Conservation (phyloP, 2,113 vertebrate genomes). For the Rhinolophus ferrumequinum region DNA sequence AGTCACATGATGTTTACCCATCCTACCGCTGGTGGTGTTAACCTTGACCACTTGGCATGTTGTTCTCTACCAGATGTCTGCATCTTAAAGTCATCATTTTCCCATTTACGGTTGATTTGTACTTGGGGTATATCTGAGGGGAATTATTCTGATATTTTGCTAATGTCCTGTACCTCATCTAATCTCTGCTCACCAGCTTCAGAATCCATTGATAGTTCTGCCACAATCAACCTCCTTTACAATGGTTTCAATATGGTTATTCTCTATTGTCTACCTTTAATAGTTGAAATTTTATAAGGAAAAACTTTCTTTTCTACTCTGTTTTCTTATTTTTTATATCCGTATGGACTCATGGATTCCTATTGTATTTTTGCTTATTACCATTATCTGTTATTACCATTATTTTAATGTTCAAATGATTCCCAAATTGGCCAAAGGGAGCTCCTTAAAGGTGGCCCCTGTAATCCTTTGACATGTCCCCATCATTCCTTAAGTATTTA, state of each 20-base stretch:
- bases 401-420: neutral
- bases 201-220: neutral
- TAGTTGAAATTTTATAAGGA: neutral
- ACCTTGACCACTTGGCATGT: neutral
- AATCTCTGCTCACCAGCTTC: neutral
- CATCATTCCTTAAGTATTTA: neutral
- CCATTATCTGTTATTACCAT: neutral
- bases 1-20: neutral
- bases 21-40: neutral
- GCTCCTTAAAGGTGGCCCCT: neutral
- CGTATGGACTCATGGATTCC: neutral
- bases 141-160: neutral
- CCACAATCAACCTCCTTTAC: neutral
- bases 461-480: neutral
- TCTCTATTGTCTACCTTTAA: neutral
- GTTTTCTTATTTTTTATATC: neutral
- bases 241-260: neutral
- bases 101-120: neutral
- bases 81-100: neutral
- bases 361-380: neutral
- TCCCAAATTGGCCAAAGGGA: neutral
- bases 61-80: neutral
- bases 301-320: neutral
- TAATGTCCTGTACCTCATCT: neutral
- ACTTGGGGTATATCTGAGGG: neutral